A percentile compares a stretch with the other conserved stretches of the same genome.
These are phyloP conservation scores for Lysandra coridon DNA, from an alignment of 2,888 invertebrate genomes.

Conservation along the genomic window DNA sequence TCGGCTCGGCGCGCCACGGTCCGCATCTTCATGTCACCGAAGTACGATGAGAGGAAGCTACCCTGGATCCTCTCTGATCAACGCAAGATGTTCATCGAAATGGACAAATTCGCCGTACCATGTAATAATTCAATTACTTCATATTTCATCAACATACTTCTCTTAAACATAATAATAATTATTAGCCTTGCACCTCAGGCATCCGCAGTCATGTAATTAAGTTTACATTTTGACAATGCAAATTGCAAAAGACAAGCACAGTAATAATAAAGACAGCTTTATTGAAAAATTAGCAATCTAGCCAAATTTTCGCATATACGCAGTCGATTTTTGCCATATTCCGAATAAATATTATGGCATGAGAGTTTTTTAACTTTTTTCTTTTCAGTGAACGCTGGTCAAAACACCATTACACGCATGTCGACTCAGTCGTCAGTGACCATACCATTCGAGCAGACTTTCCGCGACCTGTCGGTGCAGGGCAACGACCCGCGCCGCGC, in stretches of 20 bases:
- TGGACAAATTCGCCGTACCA: conserved; percentile 85
- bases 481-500: conserved; percentile 47
- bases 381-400: conserved; percentile 78
- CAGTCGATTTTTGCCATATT: too few relatives aligned
- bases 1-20: conserved; percentile 79
- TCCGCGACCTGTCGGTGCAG: conserved; percentile 71
- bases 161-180: too few relatives aligned
- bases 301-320: too few relatives aligned
- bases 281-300: too few relatives aligned
- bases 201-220: too few relatives aligned
- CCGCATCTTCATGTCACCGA: conserved; percentile 86
- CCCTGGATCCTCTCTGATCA: conserved; percentile 84
- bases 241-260: too few relatives aligned
- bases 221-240: too few relatives aligned
- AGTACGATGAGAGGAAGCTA: conserved; percentile 84
- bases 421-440: conserved; percentile 82
- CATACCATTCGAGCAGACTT: conserved; percentile 80
- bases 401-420: conserved; percentile 76
- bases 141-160: too few relatives aligned
- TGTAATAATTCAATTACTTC: conserved; percentile 65
- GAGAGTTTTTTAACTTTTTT: conserved; percentile 30
- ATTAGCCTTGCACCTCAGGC: too few relatives aligned
- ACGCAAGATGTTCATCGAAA: conserved; percentile 84
- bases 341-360: too few relatives aligned
- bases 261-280: too few relatives aligned